These are phyloP conservation scores for Callaeas wilsoni DNA, from an alignment of 2,113 vertebrate species.

Conservation along the genomic window DNA sequence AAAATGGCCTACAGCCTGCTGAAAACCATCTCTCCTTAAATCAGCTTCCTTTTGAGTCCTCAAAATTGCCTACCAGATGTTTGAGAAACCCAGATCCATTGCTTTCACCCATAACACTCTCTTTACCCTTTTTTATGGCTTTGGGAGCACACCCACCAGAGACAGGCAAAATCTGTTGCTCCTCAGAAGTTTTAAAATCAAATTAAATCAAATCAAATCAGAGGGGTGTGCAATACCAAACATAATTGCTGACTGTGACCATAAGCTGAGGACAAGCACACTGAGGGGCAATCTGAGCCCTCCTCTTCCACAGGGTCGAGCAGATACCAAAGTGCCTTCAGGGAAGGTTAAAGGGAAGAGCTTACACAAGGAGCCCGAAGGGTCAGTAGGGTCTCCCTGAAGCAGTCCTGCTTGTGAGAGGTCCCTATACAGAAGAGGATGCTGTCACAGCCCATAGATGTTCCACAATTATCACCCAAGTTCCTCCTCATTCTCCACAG, in stretches of 20 bases:
- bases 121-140: neutral
- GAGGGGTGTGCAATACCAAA: neutral
- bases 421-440: neutral
- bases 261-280: neutral
- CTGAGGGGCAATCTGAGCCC: neutral
- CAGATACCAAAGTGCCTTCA: neutral
- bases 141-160: neutral
- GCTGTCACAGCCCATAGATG: neutral
- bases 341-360: neutral
- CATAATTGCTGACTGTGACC: neutral
- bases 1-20: neutral
- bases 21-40: neutral
- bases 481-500: neutral
- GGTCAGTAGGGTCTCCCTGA: neutral
- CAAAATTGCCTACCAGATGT: neutral
- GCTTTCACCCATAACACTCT: neutral
- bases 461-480: neutral
- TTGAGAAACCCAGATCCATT: neutral
- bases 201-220: neutral
- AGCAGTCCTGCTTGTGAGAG: neutral
- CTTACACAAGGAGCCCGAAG: neutral
- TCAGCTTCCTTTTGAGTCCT: neutral
- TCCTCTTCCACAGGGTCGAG: accelerated
- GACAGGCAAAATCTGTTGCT: neutral
- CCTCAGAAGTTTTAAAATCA: neutral